Conservation (phyloP, 2,888 invertebrate genomes). For the Phasia obesa region DNA sequence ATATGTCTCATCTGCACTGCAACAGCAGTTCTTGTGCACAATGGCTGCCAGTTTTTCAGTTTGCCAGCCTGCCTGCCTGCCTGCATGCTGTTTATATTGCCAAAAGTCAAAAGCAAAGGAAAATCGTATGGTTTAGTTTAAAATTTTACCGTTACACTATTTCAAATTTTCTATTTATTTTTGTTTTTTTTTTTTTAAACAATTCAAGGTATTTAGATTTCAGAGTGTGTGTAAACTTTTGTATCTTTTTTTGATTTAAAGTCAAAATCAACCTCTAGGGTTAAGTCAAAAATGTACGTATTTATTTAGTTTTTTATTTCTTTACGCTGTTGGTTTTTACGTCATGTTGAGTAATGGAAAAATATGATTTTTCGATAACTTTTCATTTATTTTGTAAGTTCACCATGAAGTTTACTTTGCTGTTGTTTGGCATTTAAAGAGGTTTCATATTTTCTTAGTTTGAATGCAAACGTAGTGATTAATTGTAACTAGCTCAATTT, state of each 20-base stretch:
- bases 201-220: conserved; percentile 40
- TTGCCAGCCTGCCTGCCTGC: not conserved
- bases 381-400: conserved; percentile 2
- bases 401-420: not conserved
- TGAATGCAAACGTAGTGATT: conserved; percentile 51
- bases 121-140: conserved; percentile 48
- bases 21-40: too few species aligned
- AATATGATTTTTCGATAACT: conserved; percentile 14
- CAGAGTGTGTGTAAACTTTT: conserved; percentile 5
- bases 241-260: conserved; percentile 31
- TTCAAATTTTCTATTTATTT: not conserved
- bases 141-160: conserved; percentile 43
- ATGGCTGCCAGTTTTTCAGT: not conserved
- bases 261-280: conserved; percentile 39
- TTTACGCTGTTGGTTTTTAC: conserved; percentile 52
- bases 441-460: conserved; percentile 25
- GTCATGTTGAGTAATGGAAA: conserved; percentile 56
- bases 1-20: conserved; percentile 6
- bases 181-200: not conserved
- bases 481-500: conserved; percentile 54
- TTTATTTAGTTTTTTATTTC: not conserved
- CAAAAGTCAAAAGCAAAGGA: conserved; percentile 61
- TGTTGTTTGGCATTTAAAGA: not conserved
- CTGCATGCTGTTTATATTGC: conserved; percentile 48
- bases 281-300: conserved; percentile 37